Evolutionary conservation across 2,797 vertebrate genomes (phyloP), one percentile per base, ranked within the genome.

Genomic region (Varecia variegata): DNA sequence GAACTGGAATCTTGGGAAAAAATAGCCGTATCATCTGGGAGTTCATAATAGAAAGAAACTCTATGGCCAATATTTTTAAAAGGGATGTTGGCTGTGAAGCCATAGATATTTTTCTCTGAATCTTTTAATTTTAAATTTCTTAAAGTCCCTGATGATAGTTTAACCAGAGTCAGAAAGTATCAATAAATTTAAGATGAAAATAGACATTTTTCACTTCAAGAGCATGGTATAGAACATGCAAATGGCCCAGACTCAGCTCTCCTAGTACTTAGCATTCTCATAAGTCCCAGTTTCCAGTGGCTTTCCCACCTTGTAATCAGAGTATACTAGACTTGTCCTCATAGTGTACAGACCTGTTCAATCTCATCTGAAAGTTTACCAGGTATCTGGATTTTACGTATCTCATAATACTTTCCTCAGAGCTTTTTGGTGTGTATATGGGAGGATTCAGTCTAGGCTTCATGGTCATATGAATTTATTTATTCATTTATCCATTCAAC

Each of bases 71-170:
- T 80, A 71, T 93, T 96, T 96, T 67, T 85, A 82, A 97, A 94
- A 85, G 80, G 10, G 43, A 92, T 88, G 23, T 86, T 94, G 77
- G 40, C 27, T 88, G 10, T 95, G 68, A 95, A 17, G 14, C 21
- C 32, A 56, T 84, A 89, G 58, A 92, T 88, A 56, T 18, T 47
- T 95, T 92, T 93, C 73, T 92, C 60, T 74, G 38, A 96, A 87
- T 97, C 21, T 88, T 92, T 90, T 88, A 58, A 88, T 90, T 94
- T 95, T 52, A 87, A 67, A 88, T 62, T 71, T 97, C 23, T 73
- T 87, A 74, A 90, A 90, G 40, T 71, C 86, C 82, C 54, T 58
- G 40, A 84, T 81, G 67, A 88, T 56, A 83, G 5, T 70, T 90
- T 95, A 30, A 90, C 17, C 30, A 95, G 67, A 95, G 50, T 38